These are phyloP conservation scores for Eretmocerus hayati DNA, from an alignment of 2,888 invertebrate species.

Conservation along the genomic window DNA sequence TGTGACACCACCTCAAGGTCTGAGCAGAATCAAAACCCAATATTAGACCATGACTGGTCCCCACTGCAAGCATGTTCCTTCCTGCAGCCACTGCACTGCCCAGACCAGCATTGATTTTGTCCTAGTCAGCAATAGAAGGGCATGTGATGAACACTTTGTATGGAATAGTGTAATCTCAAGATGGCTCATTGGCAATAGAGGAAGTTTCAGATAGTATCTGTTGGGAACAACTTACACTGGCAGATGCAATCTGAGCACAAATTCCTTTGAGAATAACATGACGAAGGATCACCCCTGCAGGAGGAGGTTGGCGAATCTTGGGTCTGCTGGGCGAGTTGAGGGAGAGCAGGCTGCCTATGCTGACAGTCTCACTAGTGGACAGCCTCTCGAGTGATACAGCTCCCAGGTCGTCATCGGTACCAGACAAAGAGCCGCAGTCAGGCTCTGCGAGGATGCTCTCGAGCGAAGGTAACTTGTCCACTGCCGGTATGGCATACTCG, in stretches of 20 bases:
- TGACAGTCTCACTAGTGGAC: constrained; percentile 50
- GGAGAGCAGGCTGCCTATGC: constrained; percentile 51
- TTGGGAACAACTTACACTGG: constrained; percentile 59
- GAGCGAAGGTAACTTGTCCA: constrained; percentile 66
- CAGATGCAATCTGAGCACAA: constrained; percentile 80
- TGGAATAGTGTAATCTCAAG: too few species aligned
- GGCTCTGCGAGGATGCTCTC: constrained; percentile 76
- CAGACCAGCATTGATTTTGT: constrained; percentile 80
- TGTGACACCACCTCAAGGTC: constrained; percentile 81
- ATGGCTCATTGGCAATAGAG: neutral
- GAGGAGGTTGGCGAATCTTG: constrained; percentile 41
- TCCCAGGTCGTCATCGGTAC: constrained; percentile 46
- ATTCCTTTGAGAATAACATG: constrained; percentile 81
- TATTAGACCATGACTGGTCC: constrained; percentile 88
- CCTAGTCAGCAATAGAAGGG: constrained; percentile 52
- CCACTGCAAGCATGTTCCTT: constrained; percentile 76
- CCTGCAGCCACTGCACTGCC: constrained; percentile 78
- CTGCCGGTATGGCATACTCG: constrained; percentile 74
- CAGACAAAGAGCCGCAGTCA: constrained; percentile 58
- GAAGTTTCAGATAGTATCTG: too few species aligned
- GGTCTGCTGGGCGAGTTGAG: constrained; percentile 42
- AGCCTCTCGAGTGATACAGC: constrained; percentile 33
- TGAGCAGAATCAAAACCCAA: constrained; percentile 82
- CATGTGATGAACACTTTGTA: neutral
- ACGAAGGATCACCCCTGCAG: constrained; percentile 61